Evolutionary conservation across 2,113 vertebrate species (phyloP).

Genomic region (Gnathochromis pfefferi): DNA sequence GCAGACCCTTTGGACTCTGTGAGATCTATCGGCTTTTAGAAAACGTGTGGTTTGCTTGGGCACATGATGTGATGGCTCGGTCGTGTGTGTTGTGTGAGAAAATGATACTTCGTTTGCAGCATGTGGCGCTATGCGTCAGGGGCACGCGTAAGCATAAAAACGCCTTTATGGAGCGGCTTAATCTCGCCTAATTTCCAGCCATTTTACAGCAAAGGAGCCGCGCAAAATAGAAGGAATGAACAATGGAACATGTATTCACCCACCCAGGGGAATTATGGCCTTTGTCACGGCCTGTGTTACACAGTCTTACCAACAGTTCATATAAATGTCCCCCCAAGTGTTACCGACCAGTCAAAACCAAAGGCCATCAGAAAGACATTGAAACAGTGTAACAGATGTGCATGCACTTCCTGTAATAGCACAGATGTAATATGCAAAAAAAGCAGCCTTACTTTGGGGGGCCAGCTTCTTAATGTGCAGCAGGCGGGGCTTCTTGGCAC

Average conservation of each 20-base stretch:
- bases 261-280: background rate
- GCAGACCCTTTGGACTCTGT: background rate
- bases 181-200: background rate
- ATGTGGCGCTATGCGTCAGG: background rate
- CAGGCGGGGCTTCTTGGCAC: slow-evolving; percentile 41
- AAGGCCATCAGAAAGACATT: background rate
- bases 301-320: background rate
- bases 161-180: background rate
- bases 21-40: accelerated
- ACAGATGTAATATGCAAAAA: background rate
- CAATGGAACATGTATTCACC: background rate
- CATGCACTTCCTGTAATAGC: background rate
- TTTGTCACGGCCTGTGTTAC: background rate
- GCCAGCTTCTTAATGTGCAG: slow-evolving; percentile 61
- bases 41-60: background rate
- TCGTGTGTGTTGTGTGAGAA: background rate
- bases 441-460: slow-evolving; percentile 53
- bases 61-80: background rate
- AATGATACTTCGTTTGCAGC: background rate
- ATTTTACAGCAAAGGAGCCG: background rate
- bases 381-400: background rate
- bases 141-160: background rate
- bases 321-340: background rate
- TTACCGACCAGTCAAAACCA: background rate
- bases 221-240: background rate